These are phyloP conservation scores for Trematomus loennbergii DNA, from an alignment of 2,113 vertebrate species.

Conservation along the genomic window DNA sequence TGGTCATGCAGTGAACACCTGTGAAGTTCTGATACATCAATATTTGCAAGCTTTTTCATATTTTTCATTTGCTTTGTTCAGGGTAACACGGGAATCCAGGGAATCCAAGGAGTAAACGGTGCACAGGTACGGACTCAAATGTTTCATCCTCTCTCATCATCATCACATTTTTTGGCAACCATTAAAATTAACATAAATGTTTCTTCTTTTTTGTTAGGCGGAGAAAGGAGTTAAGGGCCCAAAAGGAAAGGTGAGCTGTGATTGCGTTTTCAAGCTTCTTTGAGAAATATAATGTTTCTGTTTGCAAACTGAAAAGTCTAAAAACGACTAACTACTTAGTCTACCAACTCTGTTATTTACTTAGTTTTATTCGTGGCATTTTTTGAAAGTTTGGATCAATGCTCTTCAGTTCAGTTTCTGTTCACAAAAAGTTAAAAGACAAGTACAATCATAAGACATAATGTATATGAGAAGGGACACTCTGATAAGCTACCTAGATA, in stretches of 20 bases:
- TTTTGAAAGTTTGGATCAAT: neutral
- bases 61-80: slow-evolving; percentile 54
- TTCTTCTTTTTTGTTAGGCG: slow-evolving; percentile 60
- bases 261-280: neutral
- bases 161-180: neutral
- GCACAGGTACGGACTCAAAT: slow-evolving; percentile 69
- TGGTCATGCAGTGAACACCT: neutral
- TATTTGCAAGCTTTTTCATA: neutral
- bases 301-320: slow-evolving; percentile 9
- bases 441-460: no score
- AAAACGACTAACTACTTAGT: neutral
- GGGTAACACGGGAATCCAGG: slow-evolving; percentile 80
- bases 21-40: neutral
- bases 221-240: slow-evolving; percentile 77
- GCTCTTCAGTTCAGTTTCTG: neutral
- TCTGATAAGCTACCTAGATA: no score
- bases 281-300: neutral
- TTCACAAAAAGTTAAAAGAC: no score
- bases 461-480: no score
- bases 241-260: slow-evolving; percentile 78
- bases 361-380: no score
- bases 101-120: slow-evolving; percentile 77
- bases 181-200: neutral
- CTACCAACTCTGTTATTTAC: no score
- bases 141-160: neutral